Base-by-base conservation (phyloP, 2,888 invertebrate species). In the Athetis lepigone region DNA sequence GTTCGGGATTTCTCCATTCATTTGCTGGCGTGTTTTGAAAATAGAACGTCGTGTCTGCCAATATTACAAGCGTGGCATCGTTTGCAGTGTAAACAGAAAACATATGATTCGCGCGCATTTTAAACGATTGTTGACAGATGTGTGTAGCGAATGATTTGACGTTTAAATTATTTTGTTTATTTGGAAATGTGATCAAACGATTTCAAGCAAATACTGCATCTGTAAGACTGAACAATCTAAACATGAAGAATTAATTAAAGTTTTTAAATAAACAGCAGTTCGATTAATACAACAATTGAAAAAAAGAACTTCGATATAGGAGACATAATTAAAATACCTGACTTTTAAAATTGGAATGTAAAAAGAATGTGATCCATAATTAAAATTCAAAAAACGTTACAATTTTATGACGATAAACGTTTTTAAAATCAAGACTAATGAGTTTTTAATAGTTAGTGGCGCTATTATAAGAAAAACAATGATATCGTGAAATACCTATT, bases 11-110 rank as follows among this genome's bases (percentile, higher is more conserved):
- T 73, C 63, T 64, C 66, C 66, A 62, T 75, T 69, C 46, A 55
- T 16, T 62, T 46, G 61, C 54, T 73, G 74, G 78, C 54, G 66
- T 83, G 85, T 85, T 86, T 84, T 84, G 77, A 83, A 88, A 87
- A 88, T 88, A 87, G 88, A 85, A 77, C 79, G 59, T 56, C 58
- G 69, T 60, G 67, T 64, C 79, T 86, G 86, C 87, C 86, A 86
- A 82, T 70, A 68, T 68, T 73, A 69, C 47, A 72, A 70, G 68
- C 56, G 75, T 75, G 69, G 58, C 62, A 59, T 69, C 60, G 62
- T 50, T 58, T 49, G 33, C 66, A 59, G 61, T 83, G 83, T 87
- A 86, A 87, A 86, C 84, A 86, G 45, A 84, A 85, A 84, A 85
- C 85, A 85, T 83, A 66, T 86, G 84, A 77, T 77, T 70, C 65